Evolutionary conservation across 37 sponge, comb jelly and placozoan genomes (phyloP).

Genomic region (Ianthella basta): DNA sequence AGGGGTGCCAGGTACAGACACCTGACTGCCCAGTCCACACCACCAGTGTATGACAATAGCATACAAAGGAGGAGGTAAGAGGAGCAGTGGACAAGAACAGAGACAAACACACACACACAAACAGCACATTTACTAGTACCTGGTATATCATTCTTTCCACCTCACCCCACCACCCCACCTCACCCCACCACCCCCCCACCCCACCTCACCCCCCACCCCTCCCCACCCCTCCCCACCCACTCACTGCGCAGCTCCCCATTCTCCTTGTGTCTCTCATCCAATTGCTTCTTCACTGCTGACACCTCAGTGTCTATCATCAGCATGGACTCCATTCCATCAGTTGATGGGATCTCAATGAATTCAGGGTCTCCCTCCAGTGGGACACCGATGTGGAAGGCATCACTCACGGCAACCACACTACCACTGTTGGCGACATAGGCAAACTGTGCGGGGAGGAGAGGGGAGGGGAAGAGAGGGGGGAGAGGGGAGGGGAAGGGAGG

Average conservation of each 20-base stretch:
- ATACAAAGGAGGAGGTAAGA: no score
- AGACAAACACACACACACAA: no score
- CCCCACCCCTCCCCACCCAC: no score
- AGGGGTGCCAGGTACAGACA: background rate
- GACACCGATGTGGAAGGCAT: constrained; percentile 6
- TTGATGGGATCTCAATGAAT: constrained; percentile 18
- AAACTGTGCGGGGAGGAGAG: background rate
- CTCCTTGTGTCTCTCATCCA: constrained; percentile 1
- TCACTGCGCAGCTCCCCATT: background rate
- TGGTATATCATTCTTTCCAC: no score
- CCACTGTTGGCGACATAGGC: constrained; percentile 31
- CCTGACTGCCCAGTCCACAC: background rate
- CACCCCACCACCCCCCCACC: no score
- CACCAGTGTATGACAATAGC: background rate
- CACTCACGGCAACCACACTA: background rate
- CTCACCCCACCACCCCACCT: no score
- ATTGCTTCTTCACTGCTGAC: background rate
- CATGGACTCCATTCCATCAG: constrained; percentile 16
- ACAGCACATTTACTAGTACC: no score
- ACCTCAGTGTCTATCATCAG: constrained; percentile 25
- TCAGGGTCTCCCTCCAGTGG: constrained; percentile 7
- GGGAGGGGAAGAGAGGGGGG: background rate
- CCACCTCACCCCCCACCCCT: no score
- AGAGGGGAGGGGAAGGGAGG: no score
- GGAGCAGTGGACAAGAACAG: no score